A percentile compares a stretch with the other conserved stretches of the same genome.
phyloP scores from a whole-genome alignment of 1,140 invertebrate species.

The Drosophila rufa region DNA sequence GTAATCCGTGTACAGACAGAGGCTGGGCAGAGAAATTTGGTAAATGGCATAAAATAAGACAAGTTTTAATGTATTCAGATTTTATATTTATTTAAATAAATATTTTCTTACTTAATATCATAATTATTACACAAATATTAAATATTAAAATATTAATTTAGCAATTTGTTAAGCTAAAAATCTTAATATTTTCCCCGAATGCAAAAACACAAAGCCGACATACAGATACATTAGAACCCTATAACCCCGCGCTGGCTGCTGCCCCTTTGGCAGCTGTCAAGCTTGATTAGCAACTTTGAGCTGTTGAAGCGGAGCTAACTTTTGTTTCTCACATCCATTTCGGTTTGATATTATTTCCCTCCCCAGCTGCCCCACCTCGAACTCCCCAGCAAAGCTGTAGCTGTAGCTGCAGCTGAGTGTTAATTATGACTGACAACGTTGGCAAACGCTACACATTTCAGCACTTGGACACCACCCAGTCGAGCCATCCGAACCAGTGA shows the following conservation, averaged over 20 bases:
- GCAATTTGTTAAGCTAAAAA: neutral
- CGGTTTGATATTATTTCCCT: slow-evolving; percentile 56
- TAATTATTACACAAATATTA: too few species aligned
- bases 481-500: neutral
- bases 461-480: slow-evolving; percentile 36
- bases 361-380: slow-evolving; percentile 2
- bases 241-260: slow-evolving; percentile 1
- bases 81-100: too few species aligned
- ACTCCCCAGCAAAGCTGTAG: neutral
- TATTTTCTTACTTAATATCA: too few species aligned
- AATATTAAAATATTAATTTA: neutral
- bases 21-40: too few species aligned
- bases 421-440: slow-evolving; percentile 76
- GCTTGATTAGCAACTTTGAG: slow-evolving; percentile 63
- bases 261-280: slow-evolving; percentile 43
- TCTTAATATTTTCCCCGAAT: neutral
- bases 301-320: slow-evolving; percentile 45
- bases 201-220: neutral
- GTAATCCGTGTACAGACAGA: too few species aligned
- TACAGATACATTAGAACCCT: neutral
- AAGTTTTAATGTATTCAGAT: too few species aligned
- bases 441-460: slow-evolving; percentile 45
- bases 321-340: slow-evolving; percentile 67
- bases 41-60: too few species aligned
- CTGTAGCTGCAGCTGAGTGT: slow-evolving; percentile 30